Base-by-base conservation (phyloP, 2,113 vertebrate genomes). In the Hippocampus comes region DNA sequence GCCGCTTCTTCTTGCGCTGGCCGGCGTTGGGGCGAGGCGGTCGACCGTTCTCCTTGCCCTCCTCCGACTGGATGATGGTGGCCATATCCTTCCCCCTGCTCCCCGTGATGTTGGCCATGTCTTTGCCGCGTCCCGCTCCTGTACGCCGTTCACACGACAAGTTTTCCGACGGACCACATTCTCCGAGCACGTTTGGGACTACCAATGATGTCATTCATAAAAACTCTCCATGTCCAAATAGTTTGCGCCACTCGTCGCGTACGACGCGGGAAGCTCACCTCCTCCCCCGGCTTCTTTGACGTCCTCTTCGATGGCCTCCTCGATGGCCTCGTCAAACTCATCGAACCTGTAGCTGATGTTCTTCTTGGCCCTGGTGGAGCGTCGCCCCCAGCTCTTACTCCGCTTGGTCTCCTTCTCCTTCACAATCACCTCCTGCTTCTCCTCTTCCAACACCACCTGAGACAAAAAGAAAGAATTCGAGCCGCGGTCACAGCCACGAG, bases 321-420 rank as follows among this genome's bases (percentile, higher is more conserved):
- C 97, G 48, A 99, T 99, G 5, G 97, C 97, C 88, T 99, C 97
- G 65, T 99, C 97, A 78, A 99, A 99, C 75, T 99, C 97, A 87
- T 99, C 97, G 87, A 99, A 99, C 78, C 97, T 99, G 90, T 99
- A 99, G 91, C 97, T 99, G 90, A 99, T 99, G 82, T 89, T 94
- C 75, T 98, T 99, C 60, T 96, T 93, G 2, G 93, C 90, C 87
- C 97, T 92, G 12, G 96, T 98, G 4, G 97, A 99, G 65, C 97
- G 91, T 73, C 96, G 94, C 80, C 97, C 97, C 68, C 95, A 94
- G 70, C 92, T 93, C 88, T 95, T 97, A 8, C 88, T 92, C 71
- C 93, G 92, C 88, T 97, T 97, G 0, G 89, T 69, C 72, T 97
- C 95, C 75, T 97, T 95, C 89, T 96, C 95, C 85, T 97, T 95